Conservation (phyloP, 2,888 invertebrate species). For the Cylindroiulus punctatus region DNA sequence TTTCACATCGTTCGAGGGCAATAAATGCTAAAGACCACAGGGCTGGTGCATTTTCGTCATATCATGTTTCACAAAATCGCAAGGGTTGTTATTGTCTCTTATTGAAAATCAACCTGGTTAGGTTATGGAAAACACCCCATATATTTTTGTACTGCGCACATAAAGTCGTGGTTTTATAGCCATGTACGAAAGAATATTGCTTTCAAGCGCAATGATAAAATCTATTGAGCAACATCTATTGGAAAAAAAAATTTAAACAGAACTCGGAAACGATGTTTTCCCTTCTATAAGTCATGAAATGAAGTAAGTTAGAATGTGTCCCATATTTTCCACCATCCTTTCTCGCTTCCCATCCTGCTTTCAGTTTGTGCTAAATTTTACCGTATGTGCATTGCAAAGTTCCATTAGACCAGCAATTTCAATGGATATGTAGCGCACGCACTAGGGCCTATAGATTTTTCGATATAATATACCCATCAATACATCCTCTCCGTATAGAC, state of each 20-base stretch:
- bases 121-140: not conserved
- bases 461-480: not conserved
- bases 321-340: conserved; percentile 29
- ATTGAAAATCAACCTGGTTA: conserved; percentile 25
- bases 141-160: not conserved
- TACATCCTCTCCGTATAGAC: not conserved
- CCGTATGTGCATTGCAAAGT: conserved; percentile 3
- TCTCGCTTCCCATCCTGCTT: conserved; percentile 31
- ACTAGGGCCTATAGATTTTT: not conserved
- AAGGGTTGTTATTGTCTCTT: not conserved
- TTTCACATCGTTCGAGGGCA: not conserved
- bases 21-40: not conserved
- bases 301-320: conserved; percentile 38
- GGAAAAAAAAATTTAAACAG: conserved; percentile 35
- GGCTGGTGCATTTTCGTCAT: not conserved
- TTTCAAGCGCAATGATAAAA: not conserved
- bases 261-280: conserved; percentile 22
- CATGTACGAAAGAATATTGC: not conserved
- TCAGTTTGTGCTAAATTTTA: conserved; percentile 41
- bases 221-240: conserved; percentile 6
- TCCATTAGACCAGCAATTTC: not conserved
- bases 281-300: conserved; percentile 24
- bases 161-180: not conserved
- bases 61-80: not conserved
- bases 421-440: conserved; percentile 12